Evolutionary conservation across 2,888 invertebrate species (phyloP), one percentile per base, ranked within the genome.

Genomic region (Epirrhoe alternata): DNA sequence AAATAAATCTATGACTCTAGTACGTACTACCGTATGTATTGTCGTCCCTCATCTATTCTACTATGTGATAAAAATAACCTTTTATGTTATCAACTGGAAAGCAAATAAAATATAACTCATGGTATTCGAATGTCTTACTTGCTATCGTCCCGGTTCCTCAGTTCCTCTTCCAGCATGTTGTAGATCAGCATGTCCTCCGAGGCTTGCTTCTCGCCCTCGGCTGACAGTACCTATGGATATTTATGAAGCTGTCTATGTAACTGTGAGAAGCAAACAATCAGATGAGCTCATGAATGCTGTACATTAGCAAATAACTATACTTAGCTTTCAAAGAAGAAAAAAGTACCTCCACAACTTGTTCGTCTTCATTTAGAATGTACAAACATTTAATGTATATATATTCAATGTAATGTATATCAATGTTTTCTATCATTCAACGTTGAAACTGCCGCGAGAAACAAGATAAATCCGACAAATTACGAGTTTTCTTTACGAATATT

Each of bases 131-230:
- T 72, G 70, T 70, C 90, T 94, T 94, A 97, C 97, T 95, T 96
- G 88, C 97, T 96, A 58, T 97, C 96, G 88, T 98, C 97, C 81
- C 97, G 94, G 84, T 96, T 97, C 74, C 97, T 96, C 64, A 98
- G 94, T 86, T 98, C 98, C 85, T 97, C 96, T 78, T 96, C 94
- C 77, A 98, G 94, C 93, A 93, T 93, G 68, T 83, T 96, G 93
- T 85, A 95, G 94, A 90, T 97, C 96, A 89, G 97, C 96, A 83
- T 96, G 95, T 86, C 97, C 95, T 73, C 96, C 94, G 82, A 96
- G 94, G 86, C 95, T 94, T 83, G 87, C 79, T 79, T 85, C 82
- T 90, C 91, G 70, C 89, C 92, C 86, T 90, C 89, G 72, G 88
- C 91, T 71, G 92, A 92, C 77, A 92, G 85, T 81, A 92, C 90